Base-by-base conservation (phyloP, 1,140 invertebrate species). In the Pogonomyrmex californicus region DNA sequence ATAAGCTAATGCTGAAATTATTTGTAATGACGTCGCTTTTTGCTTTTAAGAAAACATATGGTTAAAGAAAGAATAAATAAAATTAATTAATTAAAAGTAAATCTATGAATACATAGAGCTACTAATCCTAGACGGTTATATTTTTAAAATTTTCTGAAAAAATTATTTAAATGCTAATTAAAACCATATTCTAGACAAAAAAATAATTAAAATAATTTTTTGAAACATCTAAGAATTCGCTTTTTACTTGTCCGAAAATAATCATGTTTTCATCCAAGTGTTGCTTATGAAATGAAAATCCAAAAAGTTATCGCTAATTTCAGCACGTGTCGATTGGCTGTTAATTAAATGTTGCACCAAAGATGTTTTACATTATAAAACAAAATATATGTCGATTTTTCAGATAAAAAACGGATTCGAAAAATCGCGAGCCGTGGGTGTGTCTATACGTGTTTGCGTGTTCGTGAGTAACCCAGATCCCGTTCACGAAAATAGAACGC, bases 391-490 rank as follows among this genome's bases (percentile, higher is more conserved):
- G 0, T 58, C 30, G 10, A 75, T 86, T 63, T 47, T 68, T 87
- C 60, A 9, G 9, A 6, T 17, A 38, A 41, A 51, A 51, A 14
- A 47, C 7, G 41, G 10, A 14, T 73, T 54, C 10, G 62, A 49
- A 12, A 77, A 87, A 68, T 51, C 60, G 3, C 23, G 17, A 10
- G 30, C 30, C 62, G 71, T 88, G 56, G 44, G 82, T 78, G 88
- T 88, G 47, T 86, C 73, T 77, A 70, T 88, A 65, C 71, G 79
- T 77, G 85, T 41, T 12, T 23, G 23, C 83, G 44, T 78, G 77
- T 91, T 94, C 92, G 63, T 54, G 63, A 91, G 88, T 94, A 94
- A 94, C 93, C 93, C 92, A 94, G 91, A 94, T 94, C 91, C 88
- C 58, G 71, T 89, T 86, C 88, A 92, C 93, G 58, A 94, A 94